phyloP scores from a whole-genome alignment of 1,140 invertebrate species.

The Brachionus paranguensis region DNA sequence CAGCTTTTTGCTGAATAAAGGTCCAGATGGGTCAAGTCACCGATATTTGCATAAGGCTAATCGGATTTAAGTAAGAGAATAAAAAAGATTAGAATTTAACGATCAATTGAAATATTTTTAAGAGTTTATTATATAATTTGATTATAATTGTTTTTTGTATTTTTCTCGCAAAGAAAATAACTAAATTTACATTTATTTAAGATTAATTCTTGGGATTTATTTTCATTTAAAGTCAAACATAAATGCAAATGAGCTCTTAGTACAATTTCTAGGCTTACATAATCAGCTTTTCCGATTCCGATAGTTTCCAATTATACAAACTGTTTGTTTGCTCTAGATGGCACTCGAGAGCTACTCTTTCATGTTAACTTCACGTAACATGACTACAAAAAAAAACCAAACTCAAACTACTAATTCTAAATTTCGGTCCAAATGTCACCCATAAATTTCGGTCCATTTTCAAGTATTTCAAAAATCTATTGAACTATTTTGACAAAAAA shows the following conservation, averaged over 20 bases:
- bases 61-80: neutral
- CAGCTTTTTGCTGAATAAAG: neutral
- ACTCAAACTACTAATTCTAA: neutral
- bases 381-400: neutral
- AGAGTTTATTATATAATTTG: slow-evolving; percentile 5
- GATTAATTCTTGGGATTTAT: slow-evolving; percentile 12
- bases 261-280: neutral
- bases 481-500: no score
- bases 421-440: neutral
- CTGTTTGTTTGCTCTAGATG: neutral
- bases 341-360: neutral
- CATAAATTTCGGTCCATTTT: no score
- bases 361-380: neutral
- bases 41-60: neutral
- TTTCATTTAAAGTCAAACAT: neutral
- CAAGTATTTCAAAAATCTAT: no score
- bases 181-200: slow-evolving; percentile 30
- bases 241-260: neutral
- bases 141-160: neutral
- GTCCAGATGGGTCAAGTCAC: neutral
- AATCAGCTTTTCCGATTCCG: neutral
- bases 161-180: slow-evolving; percentile 2
- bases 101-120: neutral
- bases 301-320: neutral
- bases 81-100: neutral